phyloP scores from a whole-genome alignment of 2,113 vertebrate species.

The Casuarius casuarius region DNA sequence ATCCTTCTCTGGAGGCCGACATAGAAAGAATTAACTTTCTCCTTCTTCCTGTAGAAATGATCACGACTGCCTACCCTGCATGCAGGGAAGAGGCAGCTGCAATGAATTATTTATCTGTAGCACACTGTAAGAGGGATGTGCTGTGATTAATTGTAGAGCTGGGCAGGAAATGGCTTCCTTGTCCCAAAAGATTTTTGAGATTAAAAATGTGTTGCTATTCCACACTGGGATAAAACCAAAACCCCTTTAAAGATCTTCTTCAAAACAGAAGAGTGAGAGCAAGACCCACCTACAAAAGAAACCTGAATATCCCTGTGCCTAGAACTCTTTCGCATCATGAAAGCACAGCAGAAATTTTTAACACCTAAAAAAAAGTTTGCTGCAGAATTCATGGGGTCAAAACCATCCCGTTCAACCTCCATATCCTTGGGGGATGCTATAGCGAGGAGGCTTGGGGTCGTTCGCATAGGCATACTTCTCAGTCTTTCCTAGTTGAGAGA shows the following conservation, averaged over 20 bases:
- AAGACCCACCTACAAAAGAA: not conserved
- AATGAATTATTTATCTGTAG: slow-evolving; percentile 49
- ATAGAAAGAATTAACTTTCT: slow-evolving; percentile 23
- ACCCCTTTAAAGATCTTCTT: not conserved
- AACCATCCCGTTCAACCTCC: not conserved
- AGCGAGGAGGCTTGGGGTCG: not conserved
- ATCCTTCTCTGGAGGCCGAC: not conserved
- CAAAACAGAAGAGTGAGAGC: not conserved
- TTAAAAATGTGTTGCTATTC: slow-evolving; percentile 10
- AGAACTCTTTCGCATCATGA: not conserved
- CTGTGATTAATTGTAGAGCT: slow-evolving; percentile 40
- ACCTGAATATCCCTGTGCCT: accelerated
- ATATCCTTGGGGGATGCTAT: not conserved
- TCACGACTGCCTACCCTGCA: not conserved
- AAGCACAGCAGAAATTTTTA: not conserved
- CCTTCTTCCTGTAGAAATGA: slow-evolving; percentile 13
- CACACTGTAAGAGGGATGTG: slow-evolving; percentile 7
- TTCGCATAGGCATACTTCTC: not conserved
- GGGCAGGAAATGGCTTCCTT: slow-evolving; percentile 22
- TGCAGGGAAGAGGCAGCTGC: not conserved
- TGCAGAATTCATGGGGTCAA: not conserved
- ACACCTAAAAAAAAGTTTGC: not conserved
- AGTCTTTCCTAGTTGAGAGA: not conserved
- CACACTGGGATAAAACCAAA: not conserved
- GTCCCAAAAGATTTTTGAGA: slow-evolving; percentile 38